Percentiles rank a stretch among this genome's conserved stretches.
These are phyloP conservation scores for Picathartes gymnocephalus DNA, from an alignment of 2,113 vertebrate species.

Conservation along the genomic window DNA sequence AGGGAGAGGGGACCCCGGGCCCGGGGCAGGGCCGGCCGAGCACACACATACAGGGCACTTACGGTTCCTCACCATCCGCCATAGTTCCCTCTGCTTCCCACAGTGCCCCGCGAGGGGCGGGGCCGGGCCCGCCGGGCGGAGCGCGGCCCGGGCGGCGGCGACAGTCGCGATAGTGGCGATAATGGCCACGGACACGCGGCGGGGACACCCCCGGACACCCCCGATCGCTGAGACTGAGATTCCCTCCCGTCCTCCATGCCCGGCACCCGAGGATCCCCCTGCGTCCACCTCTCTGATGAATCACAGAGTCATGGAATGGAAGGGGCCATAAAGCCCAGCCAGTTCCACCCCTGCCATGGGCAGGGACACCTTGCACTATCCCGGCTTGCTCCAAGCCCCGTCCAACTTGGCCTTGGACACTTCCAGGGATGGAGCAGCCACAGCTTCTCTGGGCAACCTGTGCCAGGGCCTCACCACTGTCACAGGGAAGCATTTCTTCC, in stretches of 20 bases:
- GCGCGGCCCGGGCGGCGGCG: neutral
- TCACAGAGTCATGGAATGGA: neutral
- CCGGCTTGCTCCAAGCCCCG: neutral
- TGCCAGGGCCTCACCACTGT: neutral
- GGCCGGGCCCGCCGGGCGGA: neutral
- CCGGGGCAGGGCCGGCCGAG: constrained; percentile 21
- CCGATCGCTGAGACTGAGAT: no score
- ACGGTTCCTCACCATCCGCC: constrained; percentile 96
- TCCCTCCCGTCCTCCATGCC: neutral
- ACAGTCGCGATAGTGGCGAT: neutral
- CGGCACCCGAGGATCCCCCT: neutral
- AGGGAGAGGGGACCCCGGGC: constrained; percentile 53
- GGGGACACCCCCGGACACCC: accelerated
- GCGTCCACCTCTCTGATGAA: no score
- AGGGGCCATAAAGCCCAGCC: neutral
- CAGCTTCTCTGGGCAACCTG: neutral
- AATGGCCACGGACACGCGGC: no score
- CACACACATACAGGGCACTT: constrained; percentile 77
- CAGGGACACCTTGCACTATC: neutral
- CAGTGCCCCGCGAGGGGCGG: neutral
- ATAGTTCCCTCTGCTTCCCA: constrained; percentile 78
- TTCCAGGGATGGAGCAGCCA: neutral
- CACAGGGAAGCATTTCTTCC: neutral
- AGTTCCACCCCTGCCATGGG: neutral
- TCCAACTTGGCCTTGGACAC: neutral